Conservation (phyloP, 2,797 vertebrate genomes). For the Crocidura indochinensis region DNA sequence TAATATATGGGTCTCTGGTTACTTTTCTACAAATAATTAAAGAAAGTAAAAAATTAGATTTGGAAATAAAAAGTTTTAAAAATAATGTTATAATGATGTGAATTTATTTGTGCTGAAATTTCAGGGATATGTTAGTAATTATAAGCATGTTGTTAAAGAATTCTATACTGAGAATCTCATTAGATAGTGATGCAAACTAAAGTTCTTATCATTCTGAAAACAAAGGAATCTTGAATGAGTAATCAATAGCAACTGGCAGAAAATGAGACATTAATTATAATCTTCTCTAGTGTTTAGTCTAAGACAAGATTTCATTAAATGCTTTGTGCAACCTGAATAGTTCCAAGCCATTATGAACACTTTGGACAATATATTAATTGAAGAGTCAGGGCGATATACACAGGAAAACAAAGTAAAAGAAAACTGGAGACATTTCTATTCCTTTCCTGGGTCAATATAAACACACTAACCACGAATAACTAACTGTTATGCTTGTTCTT, state of each 20-base stretch:
- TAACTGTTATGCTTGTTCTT: conserved; percentile 83
- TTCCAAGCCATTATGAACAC: conserved; percentile 88
- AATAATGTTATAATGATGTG: conserved; percentile 87
- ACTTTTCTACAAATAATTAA: conserved; percentile 80
- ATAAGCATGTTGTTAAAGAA: conserved; percentile 90
- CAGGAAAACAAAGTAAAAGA: conserved; percentile 81
- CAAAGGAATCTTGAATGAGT: conserved; percentile 92
- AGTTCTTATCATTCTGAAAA: conserved; percentile 92
- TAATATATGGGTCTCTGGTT: conserved; percentile 65
- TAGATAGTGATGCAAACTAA: conserved; percentile 91
- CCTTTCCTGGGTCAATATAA: conserved; percentile 84
- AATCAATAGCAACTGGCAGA: conserved; percentile 93
- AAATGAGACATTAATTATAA: conserved; percentile 93
- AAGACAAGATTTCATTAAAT: conserved; percentile 93
- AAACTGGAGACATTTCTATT: conserved; percentile 78
- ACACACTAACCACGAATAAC: conserved; percentile 71
- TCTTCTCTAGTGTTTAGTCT: conserved; percentile 91
- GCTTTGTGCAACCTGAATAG: conserved; percentile 92
- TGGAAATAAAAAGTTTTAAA: conserved; percentile 85
- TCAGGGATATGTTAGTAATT: conserved; percentile 90
- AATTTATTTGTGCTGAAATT: conserved; percentile 91
- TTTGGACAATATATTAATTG: conserved; percentile 86
- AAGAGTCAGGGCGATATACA: background rate
- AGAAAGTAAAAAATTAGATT: conserved; percentile 84
- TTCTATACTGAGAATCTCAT: conserved; percentile 91